A percentile compares a stretch with the other conserved stretches of the same genome.
These are phyloP conservation scores for Eupithecia subfuscata DNA, from an alignment of 2,888 invertebrate genomes.

Conservation along the genomic window DNA sequence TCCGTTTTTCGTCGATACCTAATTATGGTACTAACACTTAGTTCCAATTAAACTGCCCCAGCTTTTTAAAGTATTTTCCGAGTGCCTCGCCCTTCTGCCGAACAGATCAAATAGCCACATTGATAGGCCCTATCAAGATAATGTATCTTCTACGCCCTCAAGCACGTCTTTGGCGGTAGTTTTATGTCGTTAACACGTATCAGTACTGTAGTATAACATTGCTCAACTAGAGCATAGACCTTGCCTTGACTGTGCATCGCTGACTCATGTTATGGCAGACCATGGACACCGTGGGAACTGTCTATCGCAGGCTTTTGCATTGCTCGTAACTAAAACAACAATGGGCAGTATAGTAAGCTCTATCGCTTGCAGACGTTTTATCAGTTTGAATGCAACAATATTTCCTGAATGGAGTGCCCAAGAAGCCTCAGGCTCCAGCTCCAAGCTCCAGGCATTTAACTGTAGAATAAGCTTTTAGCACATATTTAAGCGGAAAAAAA, in stretches of 20 bases:
- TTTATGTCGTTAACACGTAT: conserved; percentile 74
- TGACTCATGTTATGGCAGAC: conserved; percentile 60
- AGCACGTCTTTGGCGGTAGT: conserved; percentile 51
- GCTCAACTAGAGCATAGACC: conserved; percentile 60
- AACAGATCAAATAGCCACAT: conserved; percentile 18
- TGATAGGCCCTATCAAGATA: conserved; percentile 29
- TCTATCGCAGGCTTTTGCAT: conserved; percentile 58
- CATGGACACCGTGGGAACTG: conserved; percentile 63
- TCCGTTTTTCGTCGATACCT: too few relatives aligned
- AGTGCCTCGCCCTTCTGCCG: conserved; percentile 1
- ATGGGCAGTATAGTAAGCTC: conserved; percentile 40
- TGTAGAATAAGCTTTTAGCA: background rate
- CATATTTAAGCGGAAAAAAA: background rate
- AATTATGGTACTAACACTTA: too few relatives aligned
- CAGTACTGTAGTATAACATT: conserved; percentile 35
- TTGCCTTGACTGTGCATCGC: conserved; percentile 63
- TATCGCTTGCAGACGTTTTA: conserved; percentile 40
- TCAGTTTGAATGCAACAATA: conserved; percentile 33
- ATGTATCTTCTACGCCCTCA: conserved; percentile 58
- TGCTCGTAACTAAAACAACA: conserved; percentile 51
- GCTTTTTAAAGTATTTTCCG: background rate
- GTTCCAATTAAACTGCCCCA: too few relatives aligned
- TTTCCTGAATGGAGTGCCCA: conserved; percentile 10
- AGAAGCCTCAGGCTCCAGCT: background rate
- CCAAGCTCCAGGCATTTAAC: background rate